Evolutionary conservation across 2,113 vertebrate species (phyloP), one percentile per base, ranked within the genome.

Genomic region (Odontesthes bonariensis): DNA sequence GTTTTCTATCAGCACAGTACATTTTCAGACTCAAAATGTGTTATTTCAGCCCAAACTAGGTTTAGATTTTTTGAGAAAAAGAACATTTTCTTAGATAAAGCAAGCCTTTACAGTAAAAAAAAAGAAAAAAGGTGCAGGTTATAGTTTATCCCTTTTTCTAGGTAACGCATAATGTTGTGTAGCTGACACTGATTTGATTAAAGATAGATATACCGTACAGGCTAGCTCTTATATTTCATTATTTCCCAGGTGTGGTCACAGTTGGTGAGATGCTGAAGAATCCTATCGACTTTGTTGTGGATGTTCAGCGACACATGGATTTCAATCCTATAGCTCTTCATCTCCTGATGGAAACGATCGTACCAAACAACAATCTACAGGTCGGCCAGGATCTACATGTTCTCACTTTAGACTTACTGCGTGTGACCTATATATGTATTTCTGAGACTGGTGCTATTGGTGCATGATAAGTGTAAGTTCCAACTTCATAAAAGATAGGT

Each of bases 231-330:
- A 2, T 12, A 5, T 79, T 0, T 5, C 33, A 70, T 58, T 60
- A 20, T 81, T 84, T 85, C 68, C 47, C 80, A 94, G 94, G 66
- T 73, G 47, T 17, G 20, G 60, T 91, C 49, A 88, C 73, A 7
- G 40, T 94, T 1, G 84, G 91, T 8, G 88, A 91, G 17, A 55
- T 94, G 79, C 60, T 95, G 42, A 86, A 63, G 69, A 91, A 94
- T 61, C 22, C 82, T 56, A 74, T 86, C 0, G 86, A 86, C 14
- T 94, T 95, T 66, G 7, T 89, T 51, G 20, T 52, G 42, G 92
- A 92, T 33, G 82, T 94, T 46, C 79, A 87, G 16, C 67, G 22
- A 14, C 46, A 91, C 59, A 86, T 88, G 53, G 63, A 65, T 27
- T 74, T 94, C 14, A 51, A 90, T 62, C 77, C 73, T 13, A 6